Evolutionary conservation across 2,113 vertebrate genomes (phyloP).

Genomic region (Laticauda colubrina): DNA sequence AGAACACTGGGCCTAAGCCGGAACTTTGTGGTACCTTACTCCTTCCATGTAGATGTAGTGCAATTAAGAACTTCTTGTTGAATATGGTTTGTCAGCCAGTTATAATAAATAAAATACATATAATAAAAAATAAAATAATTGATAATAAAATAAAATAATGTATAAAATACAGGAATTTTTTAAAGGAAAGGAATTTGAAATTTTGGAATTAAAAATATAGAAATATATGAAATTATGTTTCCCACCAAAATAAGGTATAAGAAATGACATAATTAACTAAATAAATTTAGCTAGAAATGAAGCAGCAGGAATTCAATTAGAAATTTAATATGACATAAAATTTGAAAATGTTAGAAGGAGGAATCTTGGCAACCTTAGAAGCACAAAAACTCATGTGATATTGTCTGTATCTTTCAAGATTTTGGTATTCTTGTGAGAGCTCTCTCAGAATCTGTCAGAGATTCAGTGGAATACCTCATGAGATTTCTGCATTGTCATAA

Average conservation of each 20-base stretch:
- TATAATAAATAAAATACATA: too few species aligned
- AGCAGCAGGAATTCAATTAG: background rate
- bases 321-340: background rate
- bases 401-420: background rate
- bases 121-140: too few species aligned
- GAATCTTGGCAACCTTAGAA: background rate
- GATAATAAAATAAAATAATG: too few species aligned
- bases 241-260: background rate
- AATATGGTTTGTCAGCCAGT: too few species aligned
- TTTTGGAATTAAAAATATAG: background rate
- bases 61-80: too few species aligned
- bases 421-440: background rate
- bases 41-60: too few species aligned
- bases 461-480: background rate
- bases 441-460: background rate
- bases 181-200: background rate
- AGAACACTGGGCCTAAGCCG: too few species aligned
- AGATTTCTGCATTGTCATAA: background rate
- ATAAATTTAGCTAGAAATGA: background rate
- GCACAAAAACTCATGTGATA: background rate
- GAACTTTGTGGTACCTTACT: too few species aligned
- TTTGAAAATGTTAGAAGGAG: background rate
- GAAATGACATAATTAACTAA: background rate
- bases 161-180: too few species aligned
- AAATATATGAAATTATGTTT: background rate